A percentile compares a stretch with the other conserved stretches of the same genome.
Conservation (phyloP, 2,113 vertebrate genomes). For the Thalassoma bifasciatum region DNA sequence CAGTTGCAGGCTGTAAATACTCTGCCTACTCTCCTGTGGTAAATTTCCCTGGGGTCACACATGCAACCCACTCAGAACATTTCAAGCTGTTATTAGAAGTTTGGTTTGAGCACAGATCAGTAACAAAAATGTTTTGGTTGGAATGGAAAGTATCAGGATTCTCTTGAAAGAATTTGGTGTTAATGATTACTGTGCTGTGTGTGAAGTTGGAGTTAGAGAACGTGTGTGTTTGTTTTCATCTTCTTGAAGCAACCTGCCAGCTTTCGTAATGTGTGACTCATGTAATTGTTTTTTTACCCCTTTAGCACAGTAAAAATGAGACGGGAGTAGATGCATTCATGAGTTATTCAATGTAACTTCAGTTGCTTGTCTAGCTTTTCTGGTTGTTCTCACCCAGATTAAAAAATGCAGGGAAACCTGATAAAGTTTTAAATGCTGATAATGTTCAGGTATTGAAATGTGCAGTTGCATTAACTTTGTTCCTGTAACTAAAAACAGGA, state of each 20-base stretch:
- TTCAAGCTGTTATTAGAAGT: too few relatives aligned
- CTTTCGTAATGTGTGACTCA: background rate
- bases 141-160: too few relatives aligned
- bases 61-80: too few relatives aligned
- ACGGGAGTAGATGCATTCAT: background rate
- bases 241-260: background rate
- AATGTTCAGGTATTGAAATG: background rate
- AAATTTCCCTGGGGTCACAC: too few relatives aligned
- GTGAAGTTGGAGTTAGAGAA: too few relatives aligned
- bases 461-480: background rate
- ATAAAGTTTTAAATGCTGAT: background rate
- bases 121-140: too few relatives aligned
- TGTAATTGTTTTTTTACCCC: background rate
- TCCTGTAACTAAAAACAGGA: background rate
- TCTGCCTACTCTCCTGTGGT: too few relatives aligned
- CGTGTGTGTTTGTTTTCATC: background rate
- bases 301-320: background rate
- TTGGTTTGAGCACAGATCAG: too few relatives aligned
- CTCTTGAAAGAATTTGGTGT: too few relatives aligned
- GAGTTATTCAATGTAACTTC: background rate
- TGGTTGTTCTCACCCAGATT: background rate
- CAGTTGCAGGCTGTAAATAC: too few relatives aligned
- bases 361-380: background rate
- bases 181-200: too few relatives aligned
- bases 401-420: background rate